phyloP scores from a whole-genome alignment of 2,888 invertebrate genomes.

The Dasypogon diadema region DNA sequence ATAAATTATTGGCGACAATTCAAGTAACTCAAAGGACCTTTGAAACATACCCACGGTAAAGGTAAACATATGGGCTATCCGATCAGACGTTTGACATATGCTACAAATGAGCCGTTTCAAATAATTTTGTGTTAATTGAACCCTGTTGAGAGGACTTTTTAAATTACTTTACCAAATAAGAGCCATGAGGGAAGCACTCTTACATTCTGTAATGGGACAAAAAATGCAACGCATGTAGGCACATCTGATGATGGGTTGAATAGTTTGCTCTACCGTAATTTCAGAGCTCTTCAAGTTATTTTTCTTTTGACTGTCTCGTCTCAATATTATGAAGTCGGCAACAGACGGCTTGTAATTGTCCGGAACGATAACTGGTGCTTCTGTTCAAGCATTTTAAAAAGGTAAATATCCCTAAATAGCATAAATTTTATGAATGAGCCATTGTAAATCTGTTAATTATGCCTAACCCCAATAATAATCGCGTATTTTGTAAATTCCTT shows the following conservation, averaged over 20 bases:
- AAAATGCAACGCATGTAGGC: not conserved
- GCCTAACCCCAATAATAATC: not conserved
- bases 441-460: not conserved
- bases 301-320: constrained; percentile 24
- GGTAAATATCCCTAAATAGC: constrained; percentile 43
- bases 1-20: constrained; percentile 29
- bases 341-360: constrained; percentile 50
- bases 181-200: constrained; percentile 22
- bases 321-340: constrained; percentile 14
- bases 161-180: constrained; percentile 37
- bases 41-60: not conserved
- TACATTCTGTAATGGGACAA: constrained; percentile 53
- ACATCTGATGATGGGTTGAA: constrained; percentile 26
- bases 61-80: constrained; percentile 20
- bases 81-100: constrained; percentile 53
- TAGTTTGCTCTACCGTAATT: constrained; percentile 22
- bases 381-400: constrained; percentile 10
- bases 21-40: constrained; percentile 30
- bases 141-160: constrained; percentile 25
- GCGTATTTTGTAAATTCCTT: too few relatives aligned
- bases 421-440: constrained; percentile 29
- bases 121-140: constrained; percentile 55
- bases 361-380: constrained; percentile 49
- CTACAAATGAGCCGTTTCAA: constrained; percentile 53
- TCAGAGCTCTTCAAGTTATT: constrained; percentile 39